Percentiles rank a stretch among this genome's conserved stretches.
Conservation (phyloP, 2,113 vertebrate species). For the Hemiscyllium ocellatum region DNA sequence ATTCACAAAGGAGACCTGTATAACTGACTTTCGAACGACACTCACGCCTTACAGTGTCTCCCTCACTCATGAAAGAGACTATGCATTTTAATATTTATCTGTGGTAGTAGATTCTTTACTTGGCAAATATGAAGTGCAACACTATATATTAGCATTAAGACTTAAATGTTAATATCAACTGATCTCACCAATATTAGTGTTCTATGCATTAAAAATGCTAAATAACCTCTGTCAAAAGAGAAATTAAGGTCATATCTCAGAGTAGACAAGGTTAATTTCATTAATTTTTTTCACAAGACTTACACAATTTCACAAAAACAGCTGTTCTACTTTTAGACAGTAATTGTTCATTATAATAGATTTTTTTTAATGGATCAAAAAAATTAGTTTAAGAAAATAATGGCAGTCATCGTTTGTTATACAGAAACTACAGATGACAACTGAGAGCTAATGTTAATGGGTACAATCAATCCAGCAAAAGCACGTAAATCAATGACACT, state of each 20-base stretch:
- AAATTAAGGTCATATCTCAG: slow-evolving; percentile 20
- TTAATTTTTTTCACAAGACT: slow-evolving; percentile 23
- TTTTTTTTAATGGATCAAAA: slow-evolving; percentile 24
- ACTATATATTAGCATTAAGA: neutral
- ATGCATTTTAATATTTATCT: neutral
- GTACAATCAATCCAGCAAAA: slow-evolving; percentile 11
- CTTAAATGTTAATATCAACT: neutral
- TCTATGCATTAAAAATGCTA: neutral
- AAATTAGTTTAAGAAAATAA: slow-evolving; percentile 28
- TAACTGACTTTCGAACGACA: neutral
- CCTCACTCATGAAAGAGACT: neutral
- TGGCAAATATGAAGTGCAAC: neutral
- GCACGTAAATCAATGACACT: neutral
- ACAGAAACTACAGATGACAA: neutral
- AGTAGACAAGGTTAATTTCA: neutral
- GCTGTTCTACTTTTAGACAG: slow-evolving; percentile 29
- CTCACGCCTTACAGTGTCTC: neutral
- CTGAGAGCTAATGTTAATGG: slow-evolving; percentile 23
- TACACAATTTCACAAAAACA: slow-evolving; percentile 11
- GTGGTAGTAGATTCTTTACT: neutral
- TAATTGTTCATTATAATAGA: slow-evolving; percentile 22
- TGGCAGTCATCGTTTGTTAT: slow-evolving; percentile 16
- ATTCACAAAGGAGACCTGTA: neutral
- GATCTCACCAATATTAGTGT: neutral
- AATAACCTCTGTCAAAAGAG: neutral